Conservation (phyloP, 1,140 invertebrate genomes). For the Drosophila parvula region DNA sequence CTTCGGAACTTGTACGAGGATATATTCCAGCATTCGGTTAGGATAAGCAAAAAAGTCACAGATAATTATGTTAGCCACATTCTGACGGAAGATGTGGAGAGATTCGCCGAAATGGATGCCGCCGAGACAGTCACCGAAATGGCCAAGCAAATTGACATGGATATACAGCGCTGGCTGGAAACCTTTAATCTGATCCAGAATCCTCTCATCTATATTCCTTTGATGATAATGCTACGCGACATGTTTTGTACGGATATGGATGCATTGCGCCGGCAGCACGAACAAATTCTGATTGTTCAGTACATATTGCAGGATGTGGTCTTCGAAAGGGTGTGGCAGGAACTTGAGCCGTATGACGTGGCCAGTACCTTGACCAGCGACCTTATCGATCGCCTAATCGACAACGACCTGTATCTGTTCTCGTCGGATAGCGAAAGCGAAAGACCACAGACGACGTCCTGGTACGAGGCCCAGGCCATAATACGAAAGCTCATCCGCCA, state of each 20-base stretch:
- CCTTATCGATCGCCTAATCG: constrained; percentile 69
- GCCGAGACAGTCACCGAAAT: constrained; percentile 85
- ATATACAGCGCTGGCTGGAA: constrained; percentile 83
- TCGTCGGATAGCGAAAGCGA: constrained; percentile 69
- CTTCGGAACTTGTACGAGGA: constrained; percentile 88
- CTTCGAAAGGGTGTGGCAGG: constrained; percentile 38
- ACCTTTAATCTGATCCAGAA: constrained; percentile 76
- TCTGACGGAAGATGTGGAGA: constrained; percentile 86
- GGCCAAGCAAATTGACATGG: constrained; percentile 86
- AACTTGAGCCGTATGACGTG: constrained; percentile 67
- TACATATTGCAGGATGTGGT: constrained; percentile 73
- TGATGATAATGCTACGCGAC: constrained; percentile 50
- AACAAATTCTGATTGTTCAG: constrained; percentile 45
- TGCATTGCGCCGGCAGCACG: constrained; percentile 29
- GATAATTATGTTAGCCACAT: constrained; percentile 88
- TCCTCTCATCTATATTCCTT: constrained; percentile 83
- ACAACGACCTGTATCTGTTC: constrained; percentile 69
- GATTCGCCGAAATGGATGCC: constrained; percentile 86
- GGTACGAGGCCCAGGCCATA: constrained; percentile 57
- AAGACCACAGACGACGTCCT: background rate
- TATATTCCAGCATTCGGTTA: constrained; percentile 85
- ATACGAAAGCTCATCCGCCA: constrained; percentile 68
- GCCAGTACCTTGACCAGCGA: constrained; percentile 45
- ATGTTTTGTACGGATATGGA: constrained; percentile 58
- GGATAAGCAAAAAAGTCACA: constrained; percentile 86